Evolutionary conservation across 2,797 vertebrate species (phyloP).

Genomic region (Dendrocincla fuliginosa): DNA sequence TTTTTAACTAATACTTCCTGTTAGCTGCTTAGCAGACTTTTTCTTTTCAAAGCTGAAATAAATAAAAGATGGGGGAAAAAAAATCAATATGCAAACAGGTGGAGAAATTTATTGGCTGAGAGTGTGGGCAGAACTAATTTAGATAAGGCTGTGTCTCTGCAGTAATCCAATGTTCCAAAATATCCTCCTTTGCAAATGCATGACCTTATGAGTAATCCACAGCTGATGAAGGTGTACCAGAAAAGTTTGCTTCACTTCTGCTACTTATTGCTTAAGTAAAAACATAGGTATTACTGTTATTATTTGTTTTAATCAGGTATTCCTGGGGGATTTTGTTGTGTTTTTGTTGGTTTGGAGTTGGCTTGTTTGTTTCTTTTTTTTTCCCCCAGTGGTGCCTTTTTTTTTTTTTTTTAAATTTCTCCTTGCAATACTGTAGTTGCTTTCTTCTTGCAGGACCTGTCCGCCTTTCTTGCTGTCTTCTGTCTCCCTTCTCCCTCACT

Average conservation of each 20-base stretch:
- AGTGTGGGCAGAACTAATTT: conserved; percentile 36
- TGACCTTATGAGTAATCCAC: background rate
- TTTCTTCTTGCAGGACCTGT: background rate
- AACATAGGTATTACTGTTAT: background rate
- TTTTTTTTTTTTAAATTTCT: background rate
- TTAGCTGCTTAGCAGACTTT: conserved; percentile 19
- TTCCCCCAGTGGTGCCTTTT: background rate
- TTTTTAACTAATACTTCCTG: background rate
- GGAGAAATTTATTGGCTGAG: conserved; percentile 35
- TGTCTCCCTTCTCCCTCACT: background rate
- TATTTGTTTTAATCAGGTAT: background rate
- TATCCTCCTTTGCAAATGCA: background rate
- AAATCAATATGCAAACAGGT: conserved; percentile 58
- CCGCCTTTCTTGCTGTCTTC: background rate
- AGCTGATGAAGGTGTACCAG: background rate
- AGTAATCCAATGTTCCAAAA: conserved; percentile 10
- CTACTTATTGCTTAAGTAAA: background rate
- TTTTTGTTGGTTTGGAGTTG: background rate
- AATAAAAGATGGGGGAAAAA: conserved; percentile 55
- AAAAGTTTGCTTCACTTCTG: background rate
- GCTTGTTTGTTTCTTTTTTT: background rate
- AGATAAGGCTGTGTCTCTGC: conserved; percentile 29
- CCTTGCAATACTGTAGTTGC: background rate
- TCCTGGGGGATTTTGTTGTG: background rate
- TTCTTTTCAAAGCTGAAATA: conserved; percentile 42